Percentiles rank a stretch among this genome's conserved stretches.
phyloP scores from a whole-genome alignment of 30 jellyfish, hydroid and myxozoan genomes.

The Rhopilema esculentum region DNA sequence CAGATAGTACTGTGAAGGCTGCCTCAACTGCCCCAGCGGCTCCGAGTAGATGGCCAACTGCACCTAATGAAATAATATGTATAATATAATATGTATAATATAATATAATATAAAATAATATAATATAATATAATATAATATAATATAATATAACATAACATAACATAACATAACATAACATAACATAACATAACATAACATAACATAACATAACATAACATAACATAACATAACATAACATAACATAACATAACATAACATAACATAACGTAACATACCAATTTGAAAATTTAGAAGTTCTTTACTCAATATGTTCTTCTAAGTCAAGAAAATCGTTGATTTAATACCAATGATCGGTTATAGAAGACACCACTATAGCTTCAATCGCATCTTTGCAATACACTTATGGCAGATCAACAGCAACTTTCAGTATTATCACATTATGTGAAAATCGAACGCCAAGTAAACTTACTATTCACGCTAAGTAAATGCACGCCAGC shows the following conservation, averaged over 20 bases:
- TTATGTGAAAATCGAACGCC: background rate
- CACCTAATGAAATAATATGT: slow-evolving; percentile 56
- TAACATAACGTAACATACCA: too few relatives aligned
- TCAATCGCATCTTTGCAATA: too few relatives aligned
- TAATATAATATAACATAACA: background rate
- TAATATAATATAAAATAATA: background rate
- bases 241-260: too few relatives aligned
- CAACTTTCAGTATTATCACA: too few relatives aligned
- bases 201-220: background rate
- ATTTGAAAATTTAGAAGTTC: too few relatives aligned
- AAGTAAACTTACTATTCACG: background rate
- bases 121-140: background rate
- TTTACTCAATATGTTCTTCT: too few relatives aligned
- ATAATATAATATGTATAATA: too few relatives aligned
- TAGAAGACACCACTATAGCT: too few relatives aligned
- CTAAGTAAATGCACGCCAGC: background rate
- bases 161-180: background rate
- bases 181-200: background rate
- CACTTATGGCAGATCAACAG: too few relatives aligned
- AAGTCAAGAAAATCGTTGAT: too few relatives aligned
- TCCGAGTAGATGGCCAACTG: slow-evolving; percentile 97
- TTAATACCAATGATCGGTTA: too few relatives aligned
- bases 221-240: too few relatives aligned
- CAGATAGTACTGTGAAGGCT: slow-evolving; percentile 83
- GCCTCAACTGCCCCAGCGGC: slow-evolving; percentile 99